Percentiles rank a stretch among this genome's conserved stretches.
Conservation (phyloP, 2,113 vertebrate genomes). For the Ctenomys sociabilis region DNA sequence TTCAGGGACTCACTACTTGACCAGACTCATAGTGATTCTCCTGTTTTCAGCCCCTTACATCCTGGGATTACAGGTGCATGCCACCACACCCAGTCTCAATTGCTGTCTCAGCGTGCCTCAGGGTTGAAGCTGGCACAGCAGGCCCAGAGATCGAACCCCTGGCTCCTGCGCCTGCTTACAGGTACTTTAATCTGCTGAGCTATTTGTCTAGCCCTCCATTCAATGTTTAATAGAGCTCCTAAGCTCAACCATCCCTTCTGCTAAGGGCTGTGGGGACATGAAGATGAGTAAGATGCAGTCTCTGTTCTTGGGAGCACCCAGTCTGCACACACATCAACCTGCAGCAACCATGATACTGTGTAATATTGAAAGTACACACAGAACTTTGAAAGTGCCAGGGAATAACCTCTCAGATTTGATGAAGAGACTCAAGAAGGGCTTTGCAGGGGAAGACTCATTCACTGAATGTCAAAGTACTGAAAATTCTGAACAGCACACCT, state of each 20-base stretch:
- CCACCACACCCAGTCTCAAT: too few relatives aligned
- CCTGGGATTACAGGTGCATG: too few relatives aligned
- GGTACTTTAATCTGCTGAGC: too few relatives aligned
- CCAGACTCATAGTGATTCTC: too few relatives aligned
- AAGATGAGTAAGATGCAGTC: not conserved
- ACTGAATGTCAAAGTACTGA: not conserved
- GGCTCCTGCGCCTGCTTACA: too few relatives aligned
- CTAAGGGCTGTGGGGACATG: not conserved
- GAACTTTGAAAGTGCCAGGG: not conserved
- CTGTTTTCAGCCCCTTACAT: too few relatives aligned
- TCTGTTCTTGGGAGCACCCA: not conserved
- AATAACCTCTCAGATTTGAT: not conserved
- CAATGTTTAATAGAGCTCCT: not conserved
- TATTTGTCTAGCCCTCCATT: too few relatives aligned
- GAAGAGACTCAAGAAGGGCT: not conserved
- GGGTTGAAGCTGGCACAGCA: too few relatives aligned
- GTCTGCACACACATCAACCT: not conserved
- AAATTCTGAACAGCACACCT: not conserved
- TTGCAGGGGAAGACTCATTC: not conserved
- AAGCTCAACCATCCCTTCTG: not conserved
- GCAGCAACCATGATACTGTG: not conserved
- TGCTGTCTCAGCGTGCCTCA: too few relatives aligned
- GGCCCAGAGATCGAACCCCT: too few relatives aligned
- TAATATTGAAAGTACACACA: not conserved
- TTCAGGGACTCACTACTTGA: too few relatives aligned